Base-by-base conservation (phyloP, 2,888 invertebrate species). In the Pegoplata infirma region DNA sequence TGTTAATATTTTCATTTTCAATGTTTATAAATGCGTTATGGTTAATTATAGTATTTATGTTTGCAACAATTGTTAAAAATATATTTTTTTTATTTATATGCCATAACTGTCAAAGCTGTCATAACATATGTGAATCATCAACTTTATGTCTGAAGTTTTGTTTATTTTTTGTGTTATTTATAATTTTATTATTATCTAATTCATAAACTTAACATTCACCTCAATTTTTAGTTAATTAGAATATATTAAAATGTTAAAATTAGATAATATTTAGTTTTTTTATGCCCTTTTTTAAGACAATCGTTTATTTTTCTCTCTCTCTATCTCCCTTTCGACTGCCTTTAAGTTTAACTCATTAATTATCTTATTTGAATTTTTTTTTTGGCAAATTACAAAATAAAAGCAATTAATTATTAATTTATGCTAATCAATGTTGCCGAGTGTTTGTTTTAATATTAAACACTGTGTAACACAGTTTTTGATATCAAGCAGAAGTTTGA, bases 171-270 rank as follows among this genome's bases (percentile, higher is more conserved):
- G 10, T 6, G 36, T 23, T 32, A 56, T 17, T 17, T 23, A 40
- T 58, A 47, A 61, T 61, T 28, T 47, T 47, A 61, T 61, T 47
- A 40, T 58, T 61, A 61, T 61, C 47, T 47, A 61, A 61, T 61
- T 47, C 17, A 47, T 5, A 46, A 44, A 36, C 6, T 47, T 61
- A 61, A 61, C 59, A 61, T 47, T 61, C 47, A 61, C 46, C 16
- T 61, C 16, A 25, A 47, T 46, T 10, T 58, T 58, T 40, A 6
- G n/a, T 21, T 58, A 58, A 59, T 40, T 59, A 59, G 59, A 59
- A 59, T 59, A 59, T 14, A n/a, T 21, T 8, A 16, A 17, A 51
- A 21, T 49, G 6, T 7, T 25, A 28, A 25, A 46, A 61, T 61
- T 46, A 61, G 59, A 61, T 61, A 61, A 61, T 44, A 40, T n/a